Evolutionary conservation across 2,888 invertebrate genomes (phyloP), one percentile per base, ranked within the genome.

Genomic region (Scaptomyza caliginosa): DNA sequence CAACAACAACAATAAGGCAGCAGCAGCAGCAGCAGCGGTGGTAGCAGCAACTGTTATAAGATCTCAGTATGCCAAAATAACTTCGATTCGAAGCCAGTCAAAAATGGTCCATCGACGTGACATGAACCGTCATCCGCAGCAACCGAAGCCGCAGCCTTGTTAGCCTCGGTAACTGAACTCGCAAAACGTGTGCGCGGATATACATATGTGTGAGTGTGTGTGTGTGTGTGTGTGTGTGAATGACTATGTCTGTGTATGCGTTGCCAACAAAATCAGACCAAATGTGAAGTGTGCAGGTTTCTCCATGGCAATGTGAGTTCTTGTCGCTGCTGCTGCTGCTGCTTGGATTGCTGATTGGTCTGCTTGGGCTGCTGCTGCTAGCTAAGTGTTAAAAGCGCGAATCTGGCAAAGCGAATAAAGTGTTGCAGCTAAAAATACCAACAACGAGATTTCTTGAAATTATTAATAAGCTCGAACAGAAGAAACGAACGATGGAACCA

Each of bases 41-140:
- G 49, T 34, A 23, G 43, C 58, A 43, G 43, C 32, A 52, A 68
- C 62, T 63, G 65, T 79, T 82, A 76, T 72, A 60, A 72, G 83
- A 83, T 79, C 77, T 67, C 56, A 49, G 50, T 51, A 42, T 59
- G 64, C 62, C 51, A 62, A 75, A 34, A 69, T 57, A 66, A 73
- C 69, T 69, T 77, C 72, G 67, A 79, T 71, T 82, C 59, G 74
- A 78, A 77, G 80, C 77, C 89, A 90, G 90, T 90, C 88, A 86
- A 89, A 90, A 90, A 90, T 90, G 91, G 90, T 91, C 90, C 89
- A 90, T 82, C 89, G 90, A 84, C 80, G 88, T 86, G 90, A 79
- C 74, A 86, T 80, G 86, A 81, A 72, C 76, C 48, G 55, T 30
- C 58, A 50, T 34, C 34, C 34, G 62, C 90, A 89, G 88, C 89